Evolutionary conservation across 1,140 invertebrate species (phyloP), one percentile per base, ranked within the genome.

Genomic region (Euura saliciscinereae): DNA sequence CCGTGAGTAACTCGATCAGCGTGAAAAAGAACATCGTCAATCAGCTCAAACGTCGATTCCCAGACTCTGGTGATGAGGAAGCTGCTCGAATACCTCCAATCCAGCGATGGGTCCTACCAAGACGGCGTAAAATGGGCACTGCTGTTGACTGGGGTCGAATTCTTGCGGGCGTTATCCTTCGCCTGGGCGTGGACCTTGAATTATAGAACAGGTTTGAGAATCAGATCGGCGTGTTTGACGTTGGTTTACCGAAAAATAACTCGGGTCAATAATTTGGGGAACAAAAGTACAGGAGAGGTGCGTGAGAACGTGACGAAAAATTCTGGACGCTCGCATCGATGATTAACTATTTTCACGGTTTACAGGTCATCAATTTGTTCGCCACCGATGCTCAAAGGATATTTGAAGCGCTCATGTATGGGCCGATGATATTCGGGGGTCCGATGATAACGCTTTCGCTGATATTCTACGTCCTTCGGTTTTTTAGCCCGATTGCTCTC

Each of bases 231-330:
- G 51, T 88, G 89, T 46, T 85, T 91, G 69, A 88, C 89, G 68
- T 75, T 94, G 11, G 77, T 94, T 8, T 94, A 92, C 78, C 89
- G 89, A 75, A 93, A 92, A 82, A 85, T 94, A 7, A 84, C 93
- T 65, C 84, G 87, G 72, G 81, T 92, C 2, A 88, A 90, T 74
- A 88, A 83, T 72, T 77, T 92, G 2, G 88, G 88, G 67, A 87
- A 89, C 75, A 90, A 88, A 82, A 89, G 89, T 68, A 86, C 90
- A 44, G 91, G 92, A 72, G 89, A 93, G 85, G 28, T 28, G 28
- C 28, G 28, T 28, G 28, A 28, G 28, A 28, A 28, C 28, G 28
- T 1, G 28, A 28, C 28, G 28, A 28, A 28, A 28, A 28, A 28
- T 28, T 28, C 28, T 28, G 28, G 28, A n/a, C n/a, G n/a, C n/a